Conservation (phyloP, 2,113 vertebrate species). For the Anhinga anhinga region DNA sequence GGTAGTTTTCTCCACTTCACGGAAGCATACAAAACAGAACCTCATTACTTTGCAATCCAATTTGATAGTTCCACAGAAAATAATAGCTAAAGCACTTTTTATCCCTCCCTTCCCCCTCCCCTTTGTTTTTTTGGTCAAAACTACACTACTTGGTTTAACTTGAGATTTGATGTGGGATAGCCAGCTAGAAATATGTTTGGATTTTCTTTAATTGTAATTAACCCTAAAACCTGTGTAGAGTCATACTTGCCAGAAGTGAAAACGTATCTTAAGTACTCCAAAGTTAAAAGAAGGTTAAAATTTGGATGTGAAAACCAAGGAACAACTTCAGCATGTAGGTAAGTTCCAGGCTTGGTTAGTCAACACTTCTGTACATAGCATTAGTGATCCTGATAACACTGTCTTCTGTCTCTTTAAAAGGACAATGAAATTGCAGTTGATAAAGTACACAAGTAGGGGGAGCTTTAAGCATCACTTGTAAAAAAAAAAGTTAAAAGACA, state of each 20-base stretch:
- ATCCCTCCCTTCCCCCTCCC: accelerated
- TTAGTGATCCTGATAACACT: not conserved
- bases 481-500: not conserved
- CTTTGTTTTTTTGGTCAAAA: not conserved
- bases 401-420: not conserved
- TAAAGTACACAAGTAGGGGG: not conserved
- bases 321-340: not conserved
- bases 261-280: not conserved
- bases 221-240: not conserved
- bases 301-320: not conserved
- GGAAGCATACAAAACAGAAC: not conserved
- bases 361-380: not conserved
- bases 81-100: not conserved
- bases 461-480: not conserved
- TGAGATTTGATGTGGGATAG: not conserved
- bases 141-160: not conserved
- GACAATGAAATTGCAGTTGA: not conserved
- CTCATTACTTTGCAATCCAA: not conserved
- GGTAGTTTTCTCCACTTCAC: not conserved
- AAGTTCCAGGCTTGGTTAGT: not conserved
- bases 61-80: not conserved
- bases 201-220: not conserved
- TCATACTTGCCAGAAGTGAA: not conserved
- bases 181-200: not conserved
- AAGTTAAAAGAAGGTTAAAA: not conserved